Evolutionary conservation across 2,888 invertebrate species (phyloP).

Genomic region (Tetragonula carbonaria): DNA sequence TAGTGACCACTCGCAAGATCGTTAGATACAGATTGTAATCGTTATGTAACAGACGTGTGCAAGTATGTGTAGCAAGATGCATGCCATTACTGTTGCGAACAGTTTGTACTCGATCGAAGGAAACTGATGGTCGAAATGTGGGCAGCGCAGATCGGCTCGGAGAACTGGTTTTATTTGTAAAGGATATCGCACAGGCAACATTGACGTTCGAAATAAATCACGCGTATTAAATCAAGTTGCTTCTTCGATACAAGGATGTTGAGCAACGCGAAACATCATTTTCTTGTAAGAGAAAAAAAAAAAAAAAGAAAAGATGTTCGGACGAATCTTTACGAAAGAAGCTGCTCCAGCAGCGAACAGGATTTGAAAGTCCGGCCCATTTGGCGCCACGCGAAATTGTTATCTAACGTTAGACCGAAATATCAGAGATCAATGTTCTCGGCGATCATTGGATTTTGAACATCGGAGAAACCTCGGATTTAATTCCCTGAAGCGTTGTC

Average conservation of each 20-base stretch:
- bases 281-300: not conserved
- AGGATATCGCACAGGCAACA: too few relatives aligned
- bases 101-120: slow-evolving; percentile 7
- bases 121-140: not conserved
- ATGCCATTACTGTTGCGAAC: not conserved
- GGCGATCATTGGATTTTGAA: not conserved
- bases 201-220: slow-evolving; percentile 5
- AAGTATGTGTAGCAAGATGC: not conserved
- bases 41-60: slow-evolving; percentile 2
- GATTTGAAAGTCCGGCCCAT: slow-evolving; percentile 21
- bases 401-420: not conserved
- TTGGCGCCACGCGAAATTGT: not conserved
- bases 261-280: not conserved
- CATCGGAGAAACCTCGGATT: not conserved
- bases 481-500: not conserved
- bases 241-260: not conserved
- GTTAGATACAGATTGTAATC: too few relatives aligned
- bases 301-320: not conserved
- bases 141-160: not conserved
- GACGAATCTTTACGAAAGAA: not conserved
- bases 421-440: not conserved
- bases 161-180: not conserved
- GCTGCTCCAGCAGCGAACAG: not conserved
- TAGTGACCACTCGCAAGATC: not conserved
- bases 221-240: not conserved